phyloP scores from a whole-genome alignment of 2,113 vertebrate species.

The Anas platyrhynchos region DNA sequence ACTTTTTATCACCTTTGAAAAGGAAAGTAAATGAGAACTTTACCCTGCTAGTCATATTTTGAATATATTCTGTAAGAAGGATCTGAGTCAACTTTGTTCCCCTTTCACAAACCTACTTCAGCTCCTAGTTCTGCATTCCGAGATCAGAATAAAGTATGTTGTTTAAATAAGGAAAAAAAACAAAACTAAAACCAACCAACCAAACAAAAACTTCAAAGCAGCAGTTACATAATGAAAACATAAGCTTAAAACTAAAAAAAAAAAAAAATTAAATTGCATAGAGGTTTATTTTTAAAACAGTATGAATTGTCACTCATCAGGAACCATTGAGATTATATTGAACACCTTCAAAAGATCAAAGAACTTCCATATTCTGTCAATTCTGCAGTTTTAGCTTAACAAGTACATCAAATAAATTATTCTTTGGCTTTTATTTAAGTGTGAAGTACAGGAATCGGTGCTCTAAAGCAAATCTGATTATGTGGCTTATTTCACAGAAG shows the following conservation, averaged over 20 bases:
- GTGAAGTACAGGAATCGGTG: slow-evolving; percentile 43
- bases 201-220: slow-evolving; percentile 23
- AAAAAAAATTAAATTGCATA: not conserved
- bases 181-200: too few relatives aligned
- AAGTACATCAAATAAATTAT: slow-evolving; percentile 29
- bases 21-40: slow-evolving; percentile 11
- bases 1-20: slow-evolving; percentile 2
- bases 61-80: not conserved
- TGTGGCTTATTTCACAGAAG: slow-evolving; percentile 36
- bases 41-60: not conserved
- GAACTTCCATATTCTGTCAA: slow-evolving; percentile 52
- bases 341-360: slow-evolving; percentile 66
- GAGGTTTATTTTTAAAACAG: slow-evolving; percentile 54
- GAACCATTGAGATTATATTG: slow-evolving; percentile 10
- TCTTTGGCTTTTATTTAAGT: slow-evolving; percentile 39
- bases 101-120: slow-evolving; percentile 3
- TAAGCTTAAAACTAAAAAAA: not conserved
- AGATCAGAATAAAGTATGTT: slow-evolving; percentile 5
- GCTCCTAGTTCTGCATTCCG: not conserved
- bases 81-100: not conserved
- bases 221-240: slow-evolving; percentile 36
- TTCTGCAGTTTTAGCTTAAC: slow-evolving; percentile 62
- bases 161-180: not conserved
- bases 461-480: slow-evolving; percentile 69
- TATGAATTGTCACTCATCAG: slow-evolving; percentile 29